These are phyloP conservation scores for mouse (Mus musculus) DNA, from an alignment of 2,113 vertebrate genomes.

Conservation along the genomic window DNA sequence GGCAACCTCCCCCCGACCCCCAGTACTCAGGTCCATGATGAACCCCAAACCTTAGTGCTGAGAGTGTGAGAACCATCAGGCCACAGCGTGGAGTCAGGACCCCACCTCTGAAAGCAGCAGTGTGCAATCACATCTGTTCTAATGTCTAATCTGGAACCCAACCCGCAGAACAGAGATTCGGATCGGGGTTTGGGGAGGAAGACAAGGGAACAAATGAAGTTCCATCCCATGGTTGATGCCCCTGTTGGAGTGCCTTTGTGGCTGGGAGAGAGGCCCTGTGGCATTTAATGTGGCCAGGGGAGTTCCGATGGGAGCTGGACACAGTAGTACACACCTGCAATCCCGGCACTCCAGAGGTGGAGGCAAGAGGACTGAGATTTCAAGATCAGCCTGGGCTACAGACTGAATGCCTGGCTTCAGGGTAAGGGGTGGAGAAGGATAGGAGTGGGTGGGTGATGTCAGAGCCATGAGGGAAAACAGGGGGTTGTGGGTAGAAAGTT, in stretches of 20 bases:
- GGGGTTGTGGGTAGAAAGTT: neutral
- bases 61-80: neutral
- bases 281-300: neutral
- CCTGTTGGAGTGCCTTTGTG: neutral
- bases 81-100: neutral
- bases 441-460: neutral
- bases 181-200: neutral
- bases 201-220: neutral
- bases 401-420: neutral
- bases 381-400: neutral
- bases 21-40: neutral
- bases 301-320: neutral
- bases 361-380: neutral
- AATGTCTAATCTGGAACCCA: neutral
- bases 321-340: neutral
- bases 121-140: neutral
- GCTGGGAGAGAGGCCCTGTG: fast-evolving
- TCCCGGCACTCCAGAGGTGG: neutral
- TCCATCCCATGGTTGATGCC: neutral
- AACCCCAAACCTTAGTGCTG: neutral
- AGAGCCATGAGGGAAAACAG: neutral
- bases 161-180: neutral
- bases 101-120: neutral
- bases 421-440: too few relatives aligned
- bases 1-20: neutral